phyloP scores from a whole-genome alignment of 2,113 vertebrate genomes.

The Amazona guildingii region DNA sequence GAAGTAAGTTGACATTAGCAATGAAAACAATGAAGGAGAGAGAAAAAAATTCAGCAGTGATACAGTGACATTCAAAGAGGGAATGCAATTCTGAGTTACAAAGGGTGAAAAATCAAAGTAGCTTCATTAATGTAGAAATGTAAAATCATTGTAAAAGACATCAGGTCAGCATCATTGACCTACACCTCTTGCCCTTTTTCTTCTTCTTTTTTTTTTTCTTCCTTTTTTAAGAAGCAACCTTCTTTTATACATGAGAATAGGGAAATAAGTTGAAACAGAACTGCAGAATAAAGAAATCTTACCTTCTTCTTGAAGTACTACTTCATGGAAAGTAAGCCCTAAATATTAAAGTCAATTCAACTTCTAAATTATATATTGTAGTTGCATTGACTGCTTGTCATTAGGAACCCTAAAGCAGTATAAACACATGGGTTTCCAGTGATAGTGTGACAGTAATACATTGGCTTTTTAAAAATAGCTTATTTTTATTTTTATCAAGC shows the following conservation, averaged over 20 bases:
- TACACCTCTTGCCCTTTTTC: background rate
- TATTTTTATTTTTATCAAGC: background rate
- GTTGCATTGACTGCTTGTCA: constrained; percentile 47
- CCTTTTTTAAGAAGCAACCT: background rate
- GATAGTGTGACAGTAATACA: constrained; percentile 44
- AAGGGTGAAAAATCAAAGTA: background rate
- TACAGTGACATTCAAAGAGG: background rate
- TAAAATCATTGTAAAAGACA: background rate
- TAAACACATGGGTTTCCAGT: constrained; percentile 56
- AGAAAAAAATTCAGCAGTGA: background rate
- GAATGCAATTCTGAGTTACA: background rate
- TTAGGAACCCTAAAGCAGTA: constrained; percentile 46
- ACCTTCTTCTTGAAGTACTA: background rate
- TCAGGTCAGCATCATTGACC: background rate
- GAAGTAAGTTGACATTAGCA: background rate
- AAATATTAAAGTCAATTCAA: constrained; percentile 69
- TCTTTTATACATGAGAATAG: background rate
- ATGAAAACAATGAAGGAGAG: background rate
- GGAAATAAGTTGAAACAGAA: background rate
- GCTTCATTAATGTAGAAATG: background rate
- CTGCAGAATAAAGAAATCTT: constrained; percentile 12
- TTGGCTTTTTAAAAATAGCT: background rate
- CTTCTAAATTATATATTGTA: constrained; percentile 40
- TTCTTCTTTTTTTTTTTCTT: background rate
- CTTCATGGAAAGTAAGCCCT: constrained; percentile 44